phyloP scores from a whole-genome alignment of 2,888 invertebrate species.

The Napeogenes inachia region DNA sequence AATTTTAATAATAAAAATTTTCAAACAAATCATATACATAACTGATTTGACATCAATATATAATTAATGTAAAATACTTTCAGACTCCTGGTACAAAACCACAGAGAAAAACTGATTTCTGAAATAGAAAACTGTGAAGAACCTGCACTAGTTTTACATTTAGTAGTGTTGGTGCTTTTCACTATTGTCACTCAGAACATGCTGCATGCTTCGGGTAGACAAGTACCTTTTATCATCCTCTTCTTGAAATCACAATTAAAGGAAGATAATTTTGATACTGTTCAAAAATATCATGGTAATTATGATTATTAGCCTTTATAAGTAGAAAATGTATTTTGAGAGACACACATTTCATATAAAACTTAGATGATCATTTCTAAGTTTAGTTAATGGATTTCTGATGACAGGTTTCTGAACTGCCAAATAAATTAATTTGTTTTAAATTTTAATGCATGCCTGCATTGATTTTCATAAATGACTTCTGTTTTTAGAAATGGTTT shows the following conservation, averaged over 20 bases:
- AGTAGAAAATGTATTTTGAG: not conserved
- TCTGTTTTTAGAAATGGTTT: conserved; percentile 55
- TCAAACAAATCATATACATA: too few species aligned
- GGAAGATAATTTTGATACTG: conserved; percentile 78
- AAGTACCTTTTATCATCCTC: conserved; percentile 88
- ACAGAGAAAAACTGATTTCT: conserved; percentile 87
- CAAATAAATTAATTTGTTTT: too few species aligned
- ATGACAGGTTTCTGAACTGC: too few species aligned
- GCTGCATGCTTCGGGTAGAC: conserved; percentile 95
- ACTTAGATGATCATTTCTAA: too few species aligned
- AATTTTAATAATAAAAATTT: too few species aligned
- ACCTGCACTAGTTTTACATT: conserved; percentile 86
- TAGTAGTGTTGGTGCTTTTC: conserved; percentile 87
- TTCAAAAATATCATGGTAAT: conserved; percentile 88
- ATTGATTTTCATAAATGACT: too few species aligned
- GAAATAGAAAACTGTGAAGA: conserved; percentile 86
- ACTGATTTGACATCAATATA: too few species aligned
- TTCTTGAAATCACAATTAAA: conserved; percentile 84
- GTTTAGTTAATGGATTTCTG: too few species aligned
- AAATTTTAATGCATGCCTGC: too few species aligned
- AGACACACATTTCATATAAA: too few species aligned
- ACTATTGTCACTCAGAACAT: conserved; percentile 88
- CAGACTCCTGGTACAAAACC: conserved; percentile 85
- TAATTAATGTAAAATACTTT: conserved; percentile 33
- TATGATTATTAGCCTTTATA: not conserved